Conservation (phyloP, 2,888 invertebrate species). For the Panorpa germanica region DNA sequence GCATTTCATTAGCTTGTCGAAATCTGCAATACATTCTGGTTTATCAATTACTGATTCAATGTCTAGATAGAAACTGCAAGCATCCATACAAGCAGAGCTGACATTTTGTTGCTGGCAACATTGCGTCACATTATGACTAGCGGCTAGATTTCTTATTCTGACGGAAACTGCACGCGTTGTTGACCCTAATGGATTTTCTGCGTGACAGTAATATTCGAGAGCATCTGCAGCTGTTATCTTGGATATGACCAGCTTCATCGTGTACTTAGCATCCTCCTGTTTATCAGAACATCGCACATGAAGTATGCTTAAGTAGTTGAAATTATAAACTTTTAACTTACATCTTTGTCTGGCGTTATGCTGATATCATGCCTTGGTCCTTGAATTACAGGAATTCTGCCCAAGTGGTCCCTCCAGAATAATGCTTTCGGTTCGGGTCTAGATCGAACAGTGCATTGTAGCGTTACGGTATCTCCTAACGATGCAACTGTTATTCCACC, state of each 20-base stretch:
- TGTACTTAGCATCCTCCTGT: conserved; percentile 45
- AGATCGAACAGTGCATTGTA: conserved; percentile 62
- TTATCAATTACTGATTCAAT: conserved; percentile 66
- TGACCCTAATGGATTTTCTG: conserved; percentile 65
- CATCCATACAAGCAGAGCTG: conserved; percentile 56
- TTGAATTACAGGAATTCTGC: conserved; percentile 54
- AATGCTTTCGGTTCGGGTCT: conserved; percentile 63
- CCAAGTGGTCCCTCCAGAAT: conserved; percentile 63
- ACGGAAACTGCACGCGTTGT: conserved; percentile 55
- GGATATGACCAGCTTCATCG: conserved; percentile 56
- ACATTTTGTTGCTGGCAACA: conserved; percentile 72
- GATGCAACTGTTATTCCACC: conserved; percentile 61
- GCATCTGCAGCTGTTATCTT: conserved; percentile 50
- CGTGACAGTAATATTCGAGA: conserved; percentile 70
- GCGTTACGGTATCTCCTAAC: conserved; percentile 52
- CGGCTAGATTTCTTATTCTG: conserved; percentile 39
- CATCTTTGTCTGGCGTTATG: conserved; percentile 36
- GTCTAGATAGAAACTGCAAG: conserved; percentile 68
- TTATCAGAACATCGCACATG: too few species aligned
- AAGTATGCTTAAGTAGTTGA: neutral
- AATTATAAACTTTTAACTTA: conserved; percentile 14
- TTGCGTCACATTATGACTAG: conserved; percentile 52
- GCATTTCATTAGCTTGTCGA: conserved; percentile 72
- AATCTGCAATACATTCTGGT: conserved; percentile 64
- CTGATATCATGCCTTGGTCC: conserved; percentile 55